Evolutionary conservation across 1,140 invertebrate species (phyloP).

Genomic region (Pomacea maculata): DNA sequence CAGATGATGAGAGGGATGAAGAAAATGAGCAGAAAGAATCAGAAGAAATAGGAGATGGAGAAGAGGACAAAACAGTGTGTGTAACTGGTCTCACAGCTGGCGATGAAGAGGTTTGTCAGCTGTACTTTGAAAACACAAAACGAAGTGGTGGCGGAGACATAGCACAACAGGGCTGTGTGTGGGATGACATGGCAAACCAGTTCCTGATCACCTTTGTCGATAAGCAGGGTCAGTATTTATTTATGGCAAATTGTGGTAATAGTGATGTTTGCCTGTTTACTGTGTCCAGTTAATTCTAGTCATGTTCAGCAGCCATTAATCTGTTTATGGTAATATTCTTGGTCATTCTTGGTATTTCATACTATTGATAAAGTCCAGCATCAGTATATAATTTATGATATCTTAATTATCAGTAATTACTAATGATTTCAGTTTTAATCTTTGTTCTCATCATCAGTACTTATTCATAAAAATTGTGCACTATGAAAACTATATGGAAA

Average conservation of each 20-base stretch:
- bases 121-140: conserved; percentile 19
- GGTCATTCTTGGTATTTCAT: background rate
- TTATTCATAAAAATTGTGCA: too few relatives aligned
- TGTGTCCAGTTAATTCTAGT: background rate
- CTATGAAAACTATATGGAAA: too few relatives aligned
- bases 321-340: background rate
- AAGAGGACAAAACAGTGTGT: background rate
- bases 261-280: background rate
- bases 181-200: background rate
- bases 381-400: background rate
- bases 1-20: background rate
- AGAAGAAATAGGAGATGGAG: background rate
- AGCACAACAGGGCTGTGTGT: background rate
- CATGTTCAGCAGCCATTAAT: background rate
- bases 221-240: conserved; percentile 1
- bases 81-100: conserved; percentile 5
- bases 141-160: conserved; percentile 8
- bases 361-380: background rate
- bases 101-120: background rate
- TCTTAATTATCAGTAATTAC: background rate
- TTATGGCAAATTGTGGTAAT: background rate
- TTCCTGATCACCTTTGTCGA: conserved; percentile 20
- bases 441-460: too few relatives aligned
- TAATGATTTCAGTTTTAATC: background rate
- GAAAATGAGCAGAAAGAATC: background rate